Evolutionary conservation across 2,888 invertebrate genomes (phyloP), one percentile per base, ranked within the genome.

Genomic region (Ramazzottius varieornatus): DNA sequence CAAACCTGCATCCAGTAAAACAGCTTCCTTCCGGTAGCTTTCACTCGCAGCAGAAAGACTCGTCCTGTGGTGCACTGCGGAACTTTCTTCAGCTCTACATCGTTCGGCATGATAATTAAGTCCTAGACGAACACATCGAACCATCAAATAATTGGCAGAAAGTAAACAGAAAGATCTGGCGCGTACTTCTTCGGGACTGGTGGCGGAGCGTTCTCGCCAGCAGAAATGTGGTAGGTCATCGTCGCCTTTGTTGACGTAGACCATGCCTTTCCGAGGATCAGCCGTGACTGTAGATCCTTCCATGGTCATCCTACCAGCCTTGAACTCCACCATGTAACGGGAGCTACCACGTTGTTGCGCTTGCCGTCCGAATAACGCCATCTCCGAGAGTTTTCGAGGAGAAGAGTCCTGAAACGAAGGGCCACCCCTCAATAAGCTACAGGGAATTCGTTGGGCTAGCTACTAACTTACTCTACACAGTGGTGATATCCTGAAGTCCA

Each of bases 211-310:
- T 78, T 99, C 96, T 78, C 96, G 96, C 98, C 98, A 98, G 77
- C 96, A 96, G 75, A 98, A 94, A 78, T 98, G 98, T 86, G 96
- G 93, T 66, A 98, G 78, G 77, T 98, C 98, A 71, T 94, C 93
- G 65, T 91, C 40, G 29, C 54, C 29, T 24, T 54, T 54, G 54
- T 4, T 54, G 54, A 54, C 84, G 75, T 92, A 98, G 20, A 96
- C 81, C 33, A 88, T 79, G 2, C 98, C 98, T 79, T 96, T 96
- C 72, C 93, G 83, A 70, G 87, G 88, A 75, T 94, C 93, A 1
- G 94, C 88, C 75, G 86, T 84, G 1, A 92, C 90, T 86, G 88
- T 90, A 72, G 87, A 87, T 63, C 88, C 91, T 76, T 87, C 88
- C 78, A 91, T 81, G 68, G 83, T 86, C 93, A 94, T 93, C 80